Percentiles rank a stretch among this genome's conserved stretches.
Conservation (phyloP, 2,888 invertebrate genomes). For the Andrena haemorrhoa region DNA sequence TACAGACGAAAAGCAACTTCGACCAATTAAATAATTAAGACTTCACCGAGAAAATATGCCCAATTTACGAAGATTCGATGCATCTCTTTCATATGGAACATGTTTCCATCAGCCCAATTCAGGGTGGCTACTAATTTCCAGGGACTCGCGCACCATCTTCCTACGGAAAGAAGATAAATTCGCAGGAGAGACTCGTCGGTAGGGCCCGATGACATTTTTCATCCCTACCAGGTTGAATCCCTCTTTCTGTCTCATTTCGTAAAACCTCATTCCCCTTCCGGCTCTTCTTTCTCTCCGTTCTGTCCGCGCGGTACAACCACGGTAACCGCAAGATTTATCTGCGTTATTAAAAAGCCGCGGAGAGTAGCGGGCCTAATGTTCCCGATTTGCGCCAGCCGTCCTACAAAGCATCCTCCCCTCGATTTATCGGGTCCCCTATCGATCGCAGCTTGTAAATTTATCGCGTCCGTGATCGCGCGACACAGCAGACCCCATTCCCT, state of each 20-base stretch:
- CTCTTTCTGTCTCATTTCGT: neutral
- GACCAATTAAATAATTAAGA: neutral
- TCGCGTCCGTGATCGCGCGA: conserved; percentile 31
- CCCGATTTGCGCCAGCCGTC: neutral
- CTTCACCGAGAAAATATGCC: neutral
- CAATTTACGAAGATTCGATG: conserved; percentile 1
- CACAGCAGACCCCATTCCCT: conserved; percentile 7
- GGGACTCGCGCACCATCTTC: neutral
- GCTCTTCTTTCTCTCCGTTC: neutral
- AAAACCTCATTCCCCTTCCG: neutral
- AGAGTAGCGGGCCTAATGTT: neutral
- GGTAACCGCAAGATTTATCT: conserved; percentile 28
- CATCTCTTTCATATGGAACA: neutral
- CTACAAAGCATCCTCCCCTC: neutral
- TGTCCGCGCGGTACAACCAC: neutral
- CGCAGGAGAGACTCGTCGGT: neutral
- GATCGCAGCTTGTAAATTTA: conserved; percentile 34
- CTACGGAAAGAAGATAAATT: conserved; percentile 19
- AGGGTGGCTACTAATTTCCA: neutral
- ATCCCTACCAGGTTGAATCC: conserved; percentile 1
- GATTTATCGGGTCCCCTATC: conserved; percentile 30
- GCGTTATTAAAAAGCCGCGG: conserved; percentile 43
- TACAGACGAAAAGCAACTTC: neutral
- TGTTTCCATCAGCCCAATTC: conserved; percentile 20
- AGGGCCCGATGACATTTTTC: conserved; percentile 9